Conservation (phyloP, 2,113 vertebrate species). For the Entomyzon cyanotis region DNA sequence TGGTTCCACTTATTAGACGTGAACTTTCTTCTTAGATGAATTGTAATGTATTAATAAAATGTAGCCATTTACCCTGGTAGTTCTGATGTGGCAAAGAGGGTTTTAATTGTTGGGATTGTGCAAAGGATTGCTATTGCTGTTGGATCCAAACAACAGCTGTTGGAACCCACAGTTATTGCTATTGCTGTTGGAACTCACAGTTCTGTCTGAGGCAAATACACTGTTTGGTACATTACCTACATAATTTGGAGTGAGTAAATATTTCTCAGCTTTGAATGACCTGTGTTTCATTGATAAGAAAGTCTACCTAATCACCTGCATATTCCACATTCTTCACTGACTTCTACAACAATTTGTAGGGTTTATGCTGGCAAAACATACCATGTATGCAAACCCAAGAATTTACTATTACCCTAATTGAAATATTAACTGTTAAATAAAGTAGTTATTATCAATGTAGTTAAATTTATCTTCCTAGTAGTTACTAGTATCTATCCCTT, state of each 20-base stretch:
- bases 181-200: too few species aligned
- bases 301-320: neutral
- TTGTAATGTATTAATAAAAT: neutral
- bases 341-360: neutral
- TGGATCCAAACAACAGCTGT: neutral
- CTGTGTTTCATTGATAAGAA: neutral
- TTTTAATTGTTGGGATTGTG: neutral
- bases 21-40: neutral
- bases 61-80: neutral
- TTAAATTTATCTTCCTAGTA: neutral
- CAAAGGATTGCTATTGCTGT: neutral
- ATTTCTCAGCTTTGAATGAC: neutral
- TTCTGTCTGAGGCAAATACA: neutral
- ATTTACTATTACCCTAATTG: neutral
- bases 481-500: neutral
- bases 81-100: neutral
- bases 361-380: neutral
- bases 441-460: neutral
- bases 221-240: neutral
- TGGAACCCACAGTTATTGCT: too few species aligned
- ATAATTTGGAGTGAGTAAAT: neutral
- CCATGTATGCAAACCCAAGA: neutral
- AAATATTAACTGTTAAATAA: neutral
- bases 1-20: accelerated
- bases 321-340: neutral